phyloP scores from a whole-genome alignment of 2,888 invertebrate species.

The Dryococelus australis region DNA sequence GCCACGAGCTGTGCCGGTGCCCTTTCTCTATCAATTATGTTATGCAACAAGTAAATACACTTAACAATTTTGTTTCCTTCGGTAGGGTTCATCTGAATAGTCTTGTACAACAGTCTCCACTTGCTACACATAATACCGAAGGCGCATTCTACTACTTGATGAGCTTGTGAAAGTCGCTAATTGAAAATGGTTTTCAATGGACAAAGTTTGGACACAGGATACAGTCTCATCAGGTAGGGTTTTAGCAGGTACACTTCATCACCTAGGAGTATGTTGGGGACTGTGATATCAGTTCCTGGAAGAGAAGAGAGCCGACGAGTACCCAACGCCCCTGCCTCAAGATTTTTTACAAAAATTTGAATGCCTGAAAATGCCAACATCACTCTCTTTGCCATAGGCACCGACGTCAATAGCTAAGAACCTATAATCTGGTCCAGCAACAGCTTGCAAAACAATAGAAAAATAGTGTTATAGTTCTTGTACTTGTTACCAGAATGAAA shows the following conservation, averaged over 20 bases:
- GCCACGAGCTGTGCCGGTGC: background rate
- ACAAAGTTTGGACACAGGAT: background rate
- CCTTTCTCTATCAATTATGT: conserved; percentile 11
- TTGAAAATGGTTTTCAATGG: background rate
- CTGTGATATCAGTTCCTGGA: conserved; percentile 1
- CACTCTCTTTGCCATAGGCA: conserved; percentile 33
- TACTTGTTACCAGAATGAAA: conserved; percentile 20
- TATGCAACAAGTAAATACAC: conserved; percentile 13
- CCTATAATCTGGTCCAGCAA: conserved; percentile 28
- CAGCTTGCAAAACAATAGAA: conserved; percentile 30
- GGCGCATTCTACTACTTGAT: background rate
- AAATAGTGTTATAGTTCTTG: conserved; percentile 24
- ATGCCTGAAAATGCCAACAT: conserved; percentile 28
- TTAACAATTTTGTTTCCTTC: background rate
- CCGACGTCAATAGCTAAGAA: conserved; percentile 35
- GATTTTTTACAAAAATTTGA: background rate
- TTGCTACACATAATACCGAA: conserved; percentile 19
- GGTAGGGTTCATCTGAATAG: background rate
- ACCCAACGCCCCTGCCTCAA: background rate
- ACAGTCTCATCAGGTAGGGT: background rate
- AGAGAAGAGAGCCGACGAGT: background rate
- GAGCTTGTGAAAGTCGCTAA: conserved; percentile 16
- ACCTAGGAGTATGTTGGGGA: background rate
- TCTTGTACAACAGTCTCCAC: background rate
- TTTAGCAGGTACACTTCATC: background rate